Evolutionary conservation across 2,113 vertebrate species (phyloP), one percentile per base, ranked within the genome.

Genomic region (Setophaga kirtlandii): DNA sequence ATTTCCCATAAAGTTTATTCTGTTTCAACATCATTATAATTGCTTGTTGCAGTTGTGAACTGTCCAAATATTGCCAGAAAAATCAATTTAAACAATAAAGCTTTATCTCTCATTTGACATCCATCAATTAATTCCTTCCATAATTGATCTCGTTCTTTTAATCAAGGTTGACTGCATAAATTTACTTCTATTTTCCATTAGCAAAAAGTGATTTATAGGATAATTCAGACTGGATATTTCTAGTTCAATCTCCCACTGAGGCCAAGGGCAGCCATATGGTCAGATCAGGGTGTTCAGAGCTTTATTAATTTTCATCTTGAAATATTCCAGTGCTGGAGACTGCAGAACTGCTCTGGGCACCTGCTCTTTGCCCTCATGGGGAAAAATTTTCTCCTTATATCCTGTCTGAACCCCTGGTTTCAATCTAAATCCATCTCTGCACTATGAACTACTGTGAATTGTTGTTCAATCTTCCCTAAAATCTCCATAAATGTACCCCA

Each of bases 1-100:
- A 13, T 12, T 65, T 52, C 23, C 37, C 37, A 67, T 47, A 15
- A 5, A 67, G 12, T 42, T 53, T 41, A 12, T 41, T 69, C 15
- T 47, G 9, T 52, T 78, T 70, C 69, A 82, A 14, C 30, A 21
- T 11, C 15, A 28, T 8, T 0, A 0, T 30, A 56, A 73, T 5
- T 47, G 49, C 19, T 58, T 39, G 21, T 25, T 49, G 22, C 27
- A 77, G 15, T 5, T n/a, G 28, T 30, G 33, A 83, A 10, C 28
- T 73, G 27, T 41, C 30, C 33, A 81, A 89, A 71, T 7, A 14
- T 6, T 13, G 30, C 2, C 68, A 69, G 25, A 56, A 70, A 89
- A 47, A 28, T 5, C 12, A 35, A 63, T 21, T 35, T 39, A 50
- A 83, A 86, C 50, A 84, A 69, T 21, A 60, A 86, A 93, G 24